Conservation (phyloP, 2,888 invertebrate species). For the Nemotelus nigrinus region DNA sequence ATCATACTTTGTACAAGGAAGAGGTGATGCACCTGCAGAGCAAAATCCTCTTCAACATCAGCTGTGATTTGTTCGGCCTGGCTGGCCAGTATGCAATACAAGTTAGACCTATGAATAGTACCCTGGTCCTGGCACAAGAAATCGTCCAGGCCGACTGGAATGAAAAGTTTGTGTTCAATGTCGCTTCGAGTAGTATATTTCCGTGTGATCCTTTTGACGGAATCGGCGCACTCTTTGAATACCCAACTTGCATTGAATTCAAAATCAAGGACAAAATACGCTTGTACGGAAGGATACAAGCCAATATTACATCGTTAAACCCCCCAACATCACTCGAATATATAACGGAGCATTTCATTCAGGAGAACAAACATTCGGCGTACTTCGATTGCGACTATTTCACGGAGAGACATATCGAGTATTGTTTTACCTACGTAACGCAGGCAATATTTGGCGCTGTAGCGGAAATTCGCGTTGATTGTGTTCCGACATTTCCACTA, state of each 20-base stretch:
- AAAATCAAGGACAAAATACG: constrained; percentile 78
- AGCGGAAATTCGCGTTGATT: constrained; percentile 84
- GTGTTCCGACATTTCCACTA: constrained; percentile 83
- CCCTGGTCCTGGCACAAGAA: constrained; percentile 68
- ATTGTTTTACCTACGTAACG: constrained; percentile 89
- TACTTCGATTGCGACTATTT: constrained; percentile 84
- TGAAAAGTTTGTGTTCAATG: constrained; percentile 84
- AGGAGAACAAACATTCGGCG: constrained; percentile 79
- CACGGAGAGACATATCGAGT: constrained; percentile 84
- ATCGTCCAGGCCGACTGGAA: constrained; percentile 77
- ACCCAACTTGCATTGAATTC: constrained; percentile 83
- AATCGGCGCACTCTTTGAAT: constrained; percentile 82
- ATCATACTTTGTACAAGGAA: constrained; percentile 79
- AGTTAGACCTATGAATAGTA: constrained; percentile 73
- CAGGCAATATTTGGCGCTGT: constrained; percentile 87
- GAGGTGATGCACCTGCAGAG: constrained; percentile 79
- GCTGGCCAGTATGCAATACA: constrained; percentile 84
- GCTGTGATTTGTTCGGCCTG: constrained; percentile 83
- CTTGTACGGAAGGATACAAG: constrained; percentile 78
- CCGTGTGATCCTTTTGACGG: constrained; percentile 81
- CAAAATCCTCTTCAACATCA: constrained; percentile 73
- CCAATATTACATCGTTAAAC: constrained; percentile 74
- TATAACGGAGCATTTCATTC: constrained; percentile 73
- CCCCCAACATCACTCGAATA: constrained; percentile 73
- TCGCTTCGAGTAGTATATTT: constrained; percentile 83